Evolutionary conservation across 2,113 vertebrate species (phyloP).

Genomic region (Nesogale talazaci): DNA sequence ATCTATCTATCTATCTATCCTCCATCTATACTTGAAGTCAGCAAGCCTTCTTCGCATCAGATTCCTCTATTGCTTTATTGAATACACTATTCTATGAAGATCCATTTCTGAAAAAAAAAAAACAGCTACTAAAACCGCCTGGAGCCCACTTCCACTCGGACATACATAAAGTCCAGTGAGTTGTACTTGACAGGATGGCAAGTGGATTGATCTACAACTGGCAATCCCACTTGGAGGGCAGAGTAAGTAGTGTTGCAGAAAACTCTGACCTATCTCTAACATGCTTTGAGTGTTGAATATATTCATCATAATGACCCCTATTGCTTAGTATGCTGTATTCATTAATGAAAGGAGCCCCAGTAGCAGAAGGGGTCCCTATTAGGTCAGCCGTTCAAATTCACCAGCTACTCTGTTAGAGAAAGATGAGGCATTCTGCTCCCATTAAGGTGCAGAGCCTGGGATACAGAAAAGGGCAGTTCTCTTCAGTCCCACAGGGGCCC

Average conservation of each 20-base stretch:
- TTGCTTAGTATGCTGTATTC: neutral
- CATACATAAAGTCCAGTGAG: neutral
- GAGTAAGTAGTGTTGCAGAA: neutral
- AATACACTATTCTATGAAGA: neutral
- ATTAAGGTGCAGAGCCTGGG: too few relatives aligned
- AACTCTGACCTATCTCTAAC: neutral
- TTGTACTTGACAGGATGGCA: neutral
- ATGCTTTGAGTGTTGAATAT: neutral
- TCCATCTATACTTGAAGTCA: slow-evolving; percentile 10
- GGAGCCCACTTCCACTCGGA: neutral
- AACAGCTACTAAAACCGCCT: too few relatives aligned
- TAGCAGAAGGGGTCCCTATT: too few relatives aligned
- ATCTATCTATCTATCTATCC: neutral
- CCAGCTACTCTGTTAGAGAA: too few relatives aligned
- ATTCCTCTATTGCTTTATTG: neutral
- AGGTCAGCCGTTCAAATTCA: too few relatives aligned
- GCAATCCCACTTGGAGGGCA: neutral
- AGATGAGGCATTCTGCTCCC: too few relatives aligned
- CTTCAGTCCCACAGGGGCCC: too few relatives aligned
- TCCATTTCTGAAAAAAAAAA: neutral
- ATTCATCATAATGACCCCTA: neutral
- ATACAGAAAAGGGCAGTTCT: too few relatives aligned
- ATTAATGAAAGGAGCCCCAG: too few relatives aligned
- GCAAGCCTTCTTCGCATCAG: neutral
- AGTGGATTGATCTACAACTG: neutral